phyloP scores from a whole-genome alignment of 1,140 invertebrate species.

The Microplitis mediator region DNA sequence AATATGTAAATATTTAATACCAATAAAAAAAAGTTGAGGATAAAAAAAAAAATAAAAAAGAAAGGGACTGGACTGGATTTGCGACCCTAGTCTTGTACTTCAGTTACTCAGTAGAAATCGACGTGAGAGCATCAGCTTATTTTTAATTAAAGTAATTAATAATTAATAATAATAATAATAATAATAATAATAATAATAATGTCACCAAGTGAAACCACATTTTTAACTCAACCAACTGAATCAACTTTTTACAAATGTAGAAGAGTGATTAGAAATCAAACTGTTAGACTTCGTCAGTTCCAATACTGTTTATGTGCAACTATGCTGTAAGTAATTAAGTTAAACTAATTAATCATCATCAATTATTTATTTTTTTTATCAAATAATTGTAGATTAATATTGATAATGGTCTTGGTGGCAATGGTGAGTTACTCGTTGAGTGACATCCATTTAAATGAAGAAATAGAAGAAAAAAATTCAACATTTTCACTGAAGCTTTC shows the following conservation, averaged over 20 bases:
- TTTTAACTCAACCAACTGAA: not conserved
- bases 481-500: not conserved
- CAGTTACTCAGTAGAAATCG: not conserved
- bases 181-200: not conserved
- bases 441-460: not conserved
- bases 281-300: not conserved
- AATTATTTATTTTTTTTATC: not conserved
- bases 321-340: not conserved
- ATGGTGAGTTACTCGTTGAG: not conserved
- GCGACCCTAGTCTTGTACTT: too few relatives aligned
- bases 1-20: too few relatives aligned
- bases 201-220: not conserved
- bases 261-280: not conserved
- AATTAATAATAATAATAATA: not conserved
- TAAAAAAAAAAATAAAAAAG: too few relatives aligned
- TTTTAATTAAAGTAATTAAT: not conserved
- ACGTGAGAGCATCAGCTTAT: not conserved
- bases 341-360: not conserved
- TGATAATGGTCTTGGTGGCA: not conserved
- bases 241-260: not conserved
- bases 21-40: too few relatives aligned
- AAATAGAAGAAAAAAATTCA: not conserved
- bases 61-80: too few relatives aligned
- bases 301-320: constrained; percentile 1
- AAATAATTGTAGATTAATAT: not conserved